These are phyloP conservation scores for Lepidochrysops patricia DNA, from an alignment of 2,888 invertebrate species.

Conservation along the genomic window DNA sequence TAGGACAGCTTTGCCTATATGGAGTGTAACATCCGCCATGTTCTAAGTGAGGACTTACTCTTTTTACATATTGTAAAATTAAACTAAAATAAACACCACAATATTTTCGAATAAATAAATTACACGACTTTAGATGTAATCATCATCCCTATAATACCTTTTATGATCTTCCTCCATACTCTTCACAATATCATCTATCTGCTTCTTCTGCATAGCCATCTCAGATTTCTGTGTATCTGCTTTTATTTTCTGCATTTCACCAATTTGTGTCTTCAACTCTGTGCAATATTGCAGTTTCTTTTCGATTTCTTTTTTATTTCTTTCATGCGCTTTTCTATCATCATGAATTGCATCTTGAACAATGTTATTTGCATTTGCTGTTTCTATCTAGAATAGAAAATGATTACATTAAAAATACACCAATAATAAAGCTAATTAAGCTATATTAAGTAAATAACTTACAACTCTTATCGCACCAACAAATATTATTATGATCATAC, in stretches of 20 bases:
- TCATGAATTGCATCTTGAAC: constrained; percentile 48
- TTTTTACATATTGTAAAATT: too few species aligned
- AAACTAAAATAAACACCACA: too few species aligned
- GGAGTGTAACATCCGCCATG: too few species aligned
- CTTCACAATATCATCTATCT: constrained; percentile 72
- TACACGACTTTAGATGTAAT: too few species aligned
- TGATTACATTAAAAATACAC: background rate
- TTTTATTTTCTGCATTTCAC: constrained; percentile 62
- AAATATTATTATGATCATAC: too few species aligned
- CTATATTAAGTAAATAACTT: too few species aligned
- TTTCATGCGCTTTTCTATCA: constrained; percentile 47
- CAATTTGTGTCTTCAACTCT: constrained; percentile 75
- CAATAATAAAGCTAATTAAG: background rate
- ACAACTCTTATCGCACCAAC: too few species aligned
- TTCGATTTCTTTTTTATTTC: constrained; percentile 37
- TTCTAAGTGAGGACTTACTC: too few species aligned
- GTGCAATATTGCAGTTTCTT: constrained; percentile 49
- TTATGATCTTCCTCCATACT: constrained; percentile 77
- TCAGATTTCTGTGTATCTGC: constrained; percentile 20
- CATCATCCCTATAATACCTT: too few species aligned
- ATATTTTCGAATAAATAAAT: too few species aligned
- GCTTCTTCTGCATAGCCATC: constrained; percentile 71
- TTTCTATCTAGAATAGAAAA: constrained; percentile 39
- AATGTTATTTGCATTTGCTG: constrained; percentile 44
- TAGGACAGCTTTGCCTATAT: too few species aligned